Evolutionary conservation across 2,113 vertebrate genomes (phyloP).

Genomic region (Argyrosomus japonicus): DNA sequence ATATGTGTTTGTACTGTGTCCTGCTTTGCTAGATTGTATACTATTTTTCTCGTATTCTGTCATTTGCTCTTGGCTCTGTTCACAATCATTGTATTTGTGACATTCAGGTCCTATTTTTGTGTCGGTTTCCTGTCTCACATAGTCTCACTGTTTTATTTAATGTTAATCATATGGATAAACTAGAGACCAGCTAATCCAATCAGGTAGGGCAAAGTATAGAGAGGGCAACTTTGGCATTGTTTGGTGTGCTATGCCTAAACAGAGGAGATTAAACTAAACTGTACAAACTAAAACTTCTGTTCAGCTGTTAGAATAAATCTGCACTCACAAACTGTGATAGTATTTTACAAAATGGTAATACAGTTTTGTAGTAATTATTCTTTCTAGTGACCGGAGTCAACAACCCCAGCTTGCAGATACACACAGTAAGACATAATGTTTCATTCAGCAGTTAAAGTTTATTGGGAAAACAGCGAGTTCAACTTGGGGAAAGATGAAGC

Average conservation of each 20-base stretch:
- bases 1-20: neutral
- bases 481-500: conserved; percentile 5
- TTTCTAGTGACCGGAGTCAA: neutral
- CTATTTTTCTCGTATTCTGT: neutral
- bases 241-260: conserved; percentile 28
- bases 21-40: neutral
- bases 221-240: conserved; percentile 31
- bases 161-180: conserved; percentile 32
- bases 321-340: neutral
- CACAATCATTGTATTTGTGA: neutral
- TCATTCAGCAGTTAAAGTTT: conserved; percentile 51
- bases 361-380: neutral
- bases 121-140: neutral
- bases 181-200: conserved; percentile 37
- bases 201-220: conserved; percentile 2
- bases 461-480: conserved; percentile 55
- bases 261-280: conserved; percentile 34
- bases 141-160: neutral
- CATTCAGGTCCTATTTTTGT: neutral
- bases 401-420: neutral
- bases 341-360: neutral
- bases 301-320: neutral
- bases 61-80: neutral
- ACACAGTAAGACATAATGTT: neutral
- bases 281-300: neutral